Evolutionary conservation across 2,113 vertebrate species (phyloP).

Genomic region (Noturus placidus): DNA sequence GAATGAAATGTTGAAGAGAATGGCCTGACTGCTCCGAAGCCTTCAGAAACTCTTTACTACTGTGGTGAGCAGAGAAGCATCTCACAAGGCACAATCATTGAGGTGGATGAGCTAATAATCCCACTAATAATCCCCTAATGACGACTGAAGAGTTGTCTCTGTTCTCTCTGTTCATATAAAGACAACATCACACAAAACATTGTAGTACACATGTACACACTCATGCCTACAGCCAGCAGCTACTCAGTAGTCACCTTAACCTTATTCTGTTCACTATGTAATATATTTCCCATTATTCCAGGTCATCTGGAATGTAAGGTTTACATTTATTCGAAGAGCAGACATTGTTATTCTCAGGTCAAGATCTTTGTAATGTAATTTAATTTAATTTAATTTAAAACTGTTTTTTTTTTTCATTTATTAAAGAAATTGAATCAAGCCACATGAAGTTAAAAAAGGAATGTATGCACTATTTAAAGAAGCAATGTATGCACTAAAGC

Average conservation of each 20-base stretch:
- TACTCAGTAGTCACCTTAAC: neutral
- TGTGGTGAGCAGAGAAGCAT: neutral
- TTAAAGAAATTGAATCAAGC: neutral
- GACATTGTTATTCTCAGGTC: neutral
- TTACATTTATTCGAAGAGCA: neutral
- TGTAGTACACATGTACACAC: slow-evolving; percentile 61
- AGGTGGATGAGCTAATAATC: neutral
- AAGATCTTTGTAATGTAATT: neutral
- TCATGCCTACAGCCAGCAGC: neutral
- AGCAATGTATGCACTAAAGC: neutral
- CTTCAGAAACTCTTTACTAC: neutral
- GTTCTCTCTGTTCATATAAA: no score
- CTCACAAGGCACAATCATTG: neutral
- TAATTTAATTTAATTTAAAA: no score
- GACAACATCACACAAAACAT: no score
- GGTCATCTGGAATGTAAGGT: neutral
- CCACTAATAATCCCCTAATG: no score
- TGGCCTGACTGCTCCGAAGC: neutral
- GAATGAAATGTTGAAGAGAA: neutral
- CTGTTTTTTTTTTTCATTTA: neutral
- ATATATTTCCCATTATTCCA: neutral
- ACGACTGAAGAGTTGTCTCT: no score
- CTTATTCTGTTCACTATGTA: neutral
- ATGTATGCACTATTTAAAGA: neutral
- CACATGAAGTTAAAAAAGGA: neutral